Conservation (phyloP, 2,888 invertebrate genomes). For the Sepiola atlantica region DNA sequence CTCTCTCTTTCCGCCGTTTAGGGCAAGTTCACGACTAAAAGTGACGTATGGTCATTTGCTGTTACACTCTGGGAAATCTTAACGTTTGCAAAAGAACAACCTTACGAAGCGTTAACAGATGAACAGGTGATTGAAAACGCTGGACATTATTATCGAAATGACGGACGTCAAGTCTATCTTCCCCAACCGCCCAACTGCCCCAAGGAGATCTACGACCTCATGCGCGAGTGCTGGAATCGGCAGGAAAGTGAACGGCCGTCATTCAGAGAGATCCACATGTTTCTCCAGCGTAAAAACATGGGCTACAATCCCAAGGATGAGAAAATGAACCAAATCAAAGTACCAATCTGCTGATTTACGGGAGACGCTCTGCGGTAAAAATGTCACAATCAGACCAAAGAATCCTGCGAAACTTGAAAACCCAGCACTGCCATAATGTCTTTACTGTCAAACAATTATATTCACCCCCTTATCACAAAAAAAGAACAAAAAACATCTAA, state of each 20-base stretch:
- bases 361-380: neutral
- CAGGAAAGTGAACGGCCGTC: constrained; percentile 87
- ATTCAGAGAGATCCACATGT: constrained; percentile 91
- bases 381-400: constrained; percentile 42
- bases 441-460: neutral
- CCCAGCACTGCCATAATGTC: constrained; percentile 38
- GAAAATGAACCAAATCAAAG: constrained; percentile 67
- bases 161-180: constrained; percentile 77
- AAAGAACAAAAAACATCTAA: neutral
- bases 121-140: constrained; percentile 88
- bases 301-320: constrained; percentile 74
- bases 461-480: neutral
- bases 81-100: constrained; percentile 84
- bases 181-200: constrained; percentile 86
- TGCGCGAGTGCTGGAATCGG: constrained; percentile 93
- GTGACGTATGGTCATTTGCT: constrained; percentile 93
- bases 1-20: constrained; percentile 74
- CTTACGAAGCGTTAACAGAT: constrained; percentile 85
- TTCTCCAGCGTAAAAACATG: constrained; percentile 79
- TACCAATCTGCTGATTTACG: constrained; percentile 67
- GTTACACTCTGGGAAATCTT: constrained; percentile 91
- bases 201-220: constrained; percentile 90
- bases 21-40: constrained; percentile 89
- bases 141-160: constrained; percentile 84
- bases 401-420: constrained; percentile 37